phyloP scores from a whole-genome alignment of 1,140 invertebrate genomes.

The Carcinoscorpius rotundicauda region DNA sequence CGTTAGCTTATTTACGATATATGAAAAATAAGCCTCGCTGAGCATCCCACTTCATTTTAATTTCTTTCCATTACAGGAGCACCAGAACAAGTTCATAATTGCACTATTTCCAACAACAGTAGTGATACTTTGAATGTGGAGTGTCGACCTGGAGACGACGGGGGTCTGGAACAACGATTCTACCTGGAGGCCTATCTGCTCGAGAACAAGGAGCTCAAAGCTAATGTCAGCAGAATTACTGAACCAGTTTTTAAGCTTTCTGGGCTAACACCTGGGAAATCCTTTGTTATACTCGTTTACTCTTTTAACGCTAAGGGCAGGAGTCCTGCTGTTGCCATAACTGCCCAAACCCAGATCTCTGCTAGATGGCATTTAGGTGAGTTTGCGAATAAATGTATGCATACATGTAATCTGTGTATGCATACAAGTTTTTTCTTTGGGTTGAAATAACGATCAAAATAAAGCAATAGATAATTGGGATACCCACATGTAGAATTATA shows the following conservation, averaged over 20 bases:
- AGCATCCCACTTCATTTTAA: too few species aligned
- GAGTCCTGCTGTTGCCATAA: constrained; percentile 38
- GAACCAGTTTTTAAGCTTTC: constrained; percentile 15
- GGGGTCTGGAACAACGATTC: constrained; percentile 65
- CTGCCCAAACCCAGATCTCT: constrained; percentile 8
- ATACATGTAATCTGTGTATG: too few species aligned
- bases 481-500: too few species aligned
- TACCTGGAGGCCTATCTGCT: constrained; percentile 56
- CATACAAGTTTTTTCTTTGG: too few species aligned
- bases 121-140: constrained; percentile 60
- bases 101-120: constrained; percentile 71
- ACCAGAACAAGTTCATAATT: constrained; percentile 65
- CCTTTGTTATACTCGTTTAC: constrained; percentile 42
- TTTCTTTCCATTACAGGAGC: constrained; percentile 42
- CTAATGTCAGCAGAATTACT: constrained; percentile 15
- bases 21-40: too few species aligned
- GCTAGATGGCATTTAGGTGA: too few species aligned
- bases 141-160: constrained; percentile 69
- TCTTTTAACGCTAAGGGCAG: constrained; percentile 55
- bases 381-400: too few species aligned
- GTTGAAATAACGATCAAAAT: too few species aligned
- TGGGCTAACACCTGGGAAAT: constrained; percentile 14
- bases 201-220: constrained; percentile 29
- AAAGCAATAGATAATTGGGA: too few species aligned
- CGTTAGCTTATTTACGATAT: too few species aligned